Percentiles rank a stretch among this genome's conserved stretches.
Evolutionary conservation across 2,888 invertebrate genomes (phyloP).

Genomic region (Steinernema scapterisci): DNA sequence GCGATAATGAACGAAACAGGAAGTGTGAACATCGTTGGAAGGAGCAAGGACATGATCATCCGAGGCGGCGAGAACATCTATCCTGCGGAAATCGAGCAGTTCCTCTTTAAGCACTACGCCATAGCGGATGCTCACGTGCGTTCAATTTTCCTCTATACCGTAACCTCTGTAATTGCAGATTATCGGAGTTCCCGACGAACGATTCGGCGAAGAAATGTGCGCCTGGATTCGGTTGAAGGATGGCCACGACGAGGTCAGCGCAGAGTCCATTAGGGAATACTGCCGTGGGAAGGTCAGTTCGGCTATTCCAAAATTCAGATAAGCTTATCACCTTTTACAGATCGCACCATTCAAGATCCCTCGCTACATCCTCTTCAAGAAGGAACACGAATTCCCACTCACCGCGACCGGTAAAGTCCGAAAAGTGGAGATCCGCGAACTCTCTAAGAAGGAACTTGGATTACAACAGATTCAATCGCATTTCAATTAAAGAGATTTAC

Average conservation of each 20-base stretch:
- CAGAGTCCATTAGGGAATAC: constrained; percentile 73
- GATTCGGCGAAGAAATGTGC: constrained; percentile 72
- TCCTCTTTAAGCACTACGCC: constrained; percentile 69
- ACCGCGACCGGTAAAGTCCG: constrained; percentile 70
- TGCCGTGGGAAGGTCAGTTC: constrained; percentile 66
- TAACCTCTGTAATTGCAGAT: constrained; percentile 48
- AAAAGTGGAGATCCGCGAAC: constrained; percentile 58
- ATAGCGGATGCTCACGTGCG: constrained; percentile 70
- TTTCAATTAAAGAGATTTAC: constrained; percentile 41
- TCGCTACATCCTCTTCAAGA: constrained; percentile 74
- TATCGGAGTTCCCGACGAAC: constrained; percentile 70
- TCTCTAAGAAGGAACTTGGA: constrained; percentile 58
- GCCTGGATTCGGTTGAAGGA: constrained; percentile 72
- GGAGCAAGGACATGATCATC: constrained; percentile 72
- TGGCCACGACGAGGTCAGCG: constrained; percentile 69
- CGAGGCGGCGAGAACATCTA: constrained; percentile 73
- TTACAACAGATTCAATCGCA: constrained; percentile 58
- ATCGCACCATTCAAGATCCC: constrained; percentile 83
- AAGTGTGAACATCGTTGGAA: constrained; percentile 69
- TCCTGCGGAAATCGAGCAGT: constrained; percentile 71
- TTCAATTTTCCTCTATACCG: neutral
- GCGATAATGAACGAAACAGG: constrained; percentile 70
- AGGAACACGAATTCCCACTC: constrained; percentile 75
- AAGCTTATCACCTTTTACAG: no score
- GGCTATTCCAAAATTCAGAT: no score